Evolutionary conservation across 2,113 vertebrate genomes (phyloP).

Genomic region (Notothenia rossii): DNA sequence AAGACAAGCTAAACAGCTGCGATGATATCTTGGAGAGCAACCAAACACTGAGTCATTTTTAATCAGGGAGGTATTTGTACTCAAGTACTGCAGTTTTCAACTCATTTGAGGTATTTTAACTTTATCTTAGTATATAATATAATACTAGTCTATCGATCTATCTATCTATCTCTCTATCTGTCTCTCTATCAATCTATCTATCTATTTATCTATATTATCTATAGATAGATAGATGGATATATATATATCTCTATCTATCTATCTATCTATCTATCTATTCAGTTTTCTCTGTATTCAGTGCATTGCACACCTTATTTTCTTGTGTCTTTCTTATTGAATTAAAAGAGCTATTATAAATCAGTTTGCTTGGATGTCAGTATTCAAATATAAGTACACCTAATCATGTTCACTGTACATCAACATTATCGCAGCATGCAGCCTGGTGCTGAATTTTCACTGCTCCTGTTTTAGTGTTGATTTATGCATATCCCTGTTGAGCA

Average conservation of each 20-base stretch:
- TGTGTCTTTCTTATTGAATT: neutral
- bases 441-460: neutral
- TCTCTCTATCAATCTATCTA: no score
- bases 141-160: no score
- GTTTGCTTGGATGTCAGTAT: no score
- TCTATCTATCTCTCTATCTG: no score
- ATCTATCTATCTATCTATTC: neutral
- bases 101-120: neutral
- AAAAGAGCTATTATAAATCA: neutral
- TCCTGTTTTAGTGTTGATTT: neutral
- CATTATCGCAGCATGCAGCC: neutral
- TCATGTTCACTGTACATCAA: neutral
- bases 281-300: neutral
- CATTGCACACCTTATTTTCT: neutral
- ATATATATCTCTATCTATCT: no score
- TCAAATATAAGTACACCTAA: neutral
- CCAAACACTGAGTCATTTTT: neutral
- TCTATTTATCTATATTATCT: no score
- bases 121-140: neutral
- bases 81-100: neutral
- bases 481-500: neutral
- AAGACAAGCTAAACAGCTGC: constrained; percentile 10
- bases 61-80: neutral
- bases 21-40: neutral
- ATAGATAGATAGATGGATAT: no score